Evolutionary conservation across 35 echinoderm and acorn worm genomes (phyloP), one percentile per base, ranked within the genome.

Genomic region (Amphiura filiformis): DNA sequence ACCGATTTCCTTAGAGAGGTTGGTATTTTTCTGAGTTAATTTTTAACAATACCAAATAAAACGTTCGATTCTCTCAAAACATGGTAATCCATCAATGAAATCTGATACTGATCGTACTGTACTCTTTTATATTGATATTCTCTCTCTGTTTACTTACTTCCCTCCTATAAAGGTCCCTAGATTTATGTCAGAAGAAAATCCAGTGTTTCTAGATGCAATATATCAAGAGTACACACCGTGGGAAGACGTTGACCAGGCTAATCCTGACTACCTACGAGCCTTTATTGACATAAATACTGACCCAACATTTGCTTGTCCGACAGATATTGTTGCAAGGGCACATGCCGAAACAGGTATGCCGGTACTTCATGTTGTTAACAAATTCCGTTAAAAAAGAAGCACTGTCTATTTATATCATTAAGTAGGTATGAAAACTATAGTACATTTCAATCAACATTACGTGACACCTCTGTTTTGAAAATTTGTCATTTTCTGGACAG

Each of bases 181-280:
- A 39, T 39, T 42, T 81, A 18, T 38, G 17, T 26, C 79, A 38
- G 38, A 34, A 52, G 30, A 75, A 41, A 94, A 85, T 13, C 84
- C 88, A 0, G 42, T 84, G 31, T 38, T 91, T 18, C 4, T 47
- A 30, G 85, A 81, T 23, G 88, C 89, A 11, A 90, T 91, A 2
- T 75, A 93, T 47, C 88, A 91, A 56, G 47, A 90, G 78, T 97
- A 97, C 81, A 47, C 91, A 13, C 88, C 90, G 38, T 97, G 95
- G 95, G 78, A 80, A 33, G 32, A 82, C 35, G 89, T 80, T 2
- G 95, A 97, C 56, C 57, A 97, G 36, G 56, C 77, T 13, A 35
- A 26, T 31, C 35, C 92, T 4, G 85, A 97, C 32, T 93, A 91
- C 31, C 83, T 97, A 42, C 23, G 91, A 18, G 79, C 92, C 0